Base-by-base conservation (phyloP, 2,888 invertebrate genomes). In the Matsumyia berberina region DNA sequence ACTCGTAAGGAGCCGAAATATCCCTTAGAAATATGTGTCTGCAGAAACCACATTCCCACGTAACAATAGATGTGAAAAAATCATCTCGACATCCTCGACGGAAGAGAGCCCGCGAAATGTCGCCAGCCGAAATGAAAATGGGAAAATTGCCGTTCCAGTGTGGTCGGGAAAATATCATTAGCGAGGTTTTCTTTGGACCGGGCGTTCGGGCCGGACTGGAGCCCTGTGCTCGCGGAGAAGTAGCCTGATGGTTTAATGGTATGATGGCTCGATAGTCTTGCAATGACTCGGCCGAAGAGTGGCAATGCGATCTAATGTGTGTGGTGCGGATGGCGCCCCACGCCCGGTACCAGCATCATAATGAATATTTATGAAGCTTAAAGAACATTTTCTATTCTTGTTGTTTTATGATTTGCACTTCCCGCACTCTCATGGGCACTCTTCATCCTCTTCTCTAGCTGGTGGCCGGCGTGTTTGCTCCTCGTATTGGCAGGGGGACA, bases 331-430 rank as follows among this genome's bases (percentile, higher is more conserved):
- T 24, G 24, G 4, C 24, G 24, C 1, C 24, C 24, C 24, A 24
- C 24, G 1, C 60, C 19, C 29, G 33, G 35, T 24, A 55, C 55
- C 67, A 69, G 58, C 39, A 49, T 76, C 46, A 76, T 88, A 89
- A 90, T 90, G 90, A 90, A 90, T 90, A 90, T 90, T 90, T 90
- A 90, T 90, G 88, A 89, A 88, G 88, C 88, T 89, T 90, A 89
- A 89, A 88, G 88, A 89, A 88, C 88, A 89, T 90, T 90, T 90
- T 89, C 89, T 87, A 87, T 88, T 78, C 88, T 88, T 60, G 88
- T 90, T 89, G 88, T 90, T 90, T 90, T 90, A 89, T 90, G 89
- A 88, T 90, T 89, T 90, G 89, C 89, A 88, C 89, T 89, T 89
- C 72, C 67, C 53, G 24, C 64, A 53, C 58, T 33, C 42, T 64